Evolutionary conservation across 53 echinoderm and acorn worm genomes (phyloP), one percentile per base, ranked within the genome.

Genomic region (Luidia sarsii): DNA sequence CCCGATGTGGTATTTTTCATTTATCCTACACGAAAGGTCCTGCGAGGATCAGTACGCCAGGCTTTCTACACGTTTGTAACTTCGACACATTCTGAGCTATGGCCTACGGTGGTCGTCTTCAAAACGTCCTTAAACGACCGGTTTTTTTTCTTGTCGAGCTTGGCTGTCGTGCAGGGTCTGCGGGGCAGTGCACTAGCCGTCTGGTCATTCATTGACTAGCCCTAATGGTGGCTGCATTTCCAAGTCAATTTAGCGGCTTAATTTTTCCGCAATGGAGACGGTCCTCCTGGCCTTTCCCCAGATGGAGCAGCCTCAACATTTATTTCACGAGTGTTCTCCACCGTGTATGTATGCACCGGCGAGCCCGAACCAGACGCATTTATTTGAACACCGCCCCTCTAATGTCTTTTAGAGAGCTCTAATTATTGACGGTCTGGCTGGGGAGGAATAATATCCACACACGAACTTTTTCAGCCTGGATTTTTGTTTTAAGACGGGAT

Each of bases 361-460:
- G 41, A 11, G 6, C 41, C 41, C 6, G 41, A 41, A 41, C 41
- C 41, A 11, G 41, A 41, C n/a, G 41, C 11, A 7, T 11, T 41
- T 41, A 11, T 41, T 41, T 41, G 41, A 7, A 7, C 41, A 7
- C 6, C 11, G 6, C 60, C 35, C 53, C 25, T 61, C 77, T 77
- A 77, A 77, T 77, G 77, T 77, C 77, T 77, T 77, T 77, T 77
- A 77, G 77, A 77, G 77, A 77, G 77, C 61, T 60, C 77, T 77
- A 77, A 77, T 77, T 77, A 77, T 77, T 77, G 57, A 39, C 56
- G n/a, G n/a, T n/a, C n/a, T n/a, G 41, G 41, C 41, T 55, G 77
- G 30, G 61, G 55, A 77, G 61, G n/a, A n/a, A n/a, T n/a, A n/a
- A n/a, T 60, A 60, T 77, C 61, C 60, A 61, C 77, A 61, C 77